Conservation (phyloP, 2,113 vertebrate genomes). For the Oncorhynchus kisutch region DNA sequence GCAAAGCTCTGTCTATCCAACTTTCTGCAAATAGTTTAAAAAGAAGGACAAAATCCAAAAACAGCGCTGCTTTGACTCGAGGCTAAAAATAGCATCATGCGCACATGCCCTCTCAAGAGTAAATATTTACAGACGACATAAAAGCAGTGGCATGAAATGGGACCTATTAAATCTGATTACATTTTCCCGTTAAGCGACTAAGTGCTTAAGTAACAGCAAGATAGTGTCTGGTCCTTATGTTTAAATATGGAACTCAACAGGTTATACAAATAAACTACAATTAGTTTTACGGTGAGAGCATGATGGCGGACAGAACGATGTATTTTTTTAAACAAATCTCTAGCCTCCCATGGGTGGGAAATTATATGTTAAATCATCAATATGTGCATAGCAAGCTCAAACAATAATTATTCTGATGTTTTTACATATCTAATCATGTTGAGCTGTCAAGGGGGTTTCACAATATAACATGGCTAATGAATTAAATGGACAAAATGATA, state of each 20-base stretch:
- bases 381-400: not conserved
- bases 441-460: not conserved
- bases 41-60: slow-evolving; percentile 45
- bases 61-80: slow-evolving; percentile 55
- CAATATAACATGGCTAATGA: not conserved
- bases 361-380: not conserved
- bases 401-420: not conserved
- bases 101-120: slow-evolving; percentile 56
- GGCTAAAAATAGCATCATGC: slow-evolving; percentile 64
- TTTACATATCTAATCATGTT: not conserved
- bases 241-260: slow-evolving; percentile 43
- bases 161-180: slow-evolving; percentile 67
- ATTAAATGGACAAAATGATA: not conserved
- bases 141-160: slow-evolving; percentile 65
- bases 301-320: not conserved
- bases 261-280: slow-evolving; percentile 28
- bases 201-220: slow-evolving; percentile 13
- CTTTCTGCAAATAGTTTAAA: slow-evolving; percentile 33
- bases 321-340: not conserved
- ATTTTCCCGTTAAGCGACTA: slow-evolving; percentile 32
- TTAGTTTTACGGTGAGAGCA: not conserved
- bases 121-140: slow-evolving; percentile 72
- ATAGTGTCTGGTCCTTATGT: not conserved
- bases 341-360: not conserved
- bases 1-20: slow-evolving; percentile 32